A percentile compares a stretch with the other conserved stretches of the same genome.
These are phyloP conservation scores for Mobula birostris DNA, from an alignment of 2,113 vertebrate species.

Conservation along the genomic window DNA sequence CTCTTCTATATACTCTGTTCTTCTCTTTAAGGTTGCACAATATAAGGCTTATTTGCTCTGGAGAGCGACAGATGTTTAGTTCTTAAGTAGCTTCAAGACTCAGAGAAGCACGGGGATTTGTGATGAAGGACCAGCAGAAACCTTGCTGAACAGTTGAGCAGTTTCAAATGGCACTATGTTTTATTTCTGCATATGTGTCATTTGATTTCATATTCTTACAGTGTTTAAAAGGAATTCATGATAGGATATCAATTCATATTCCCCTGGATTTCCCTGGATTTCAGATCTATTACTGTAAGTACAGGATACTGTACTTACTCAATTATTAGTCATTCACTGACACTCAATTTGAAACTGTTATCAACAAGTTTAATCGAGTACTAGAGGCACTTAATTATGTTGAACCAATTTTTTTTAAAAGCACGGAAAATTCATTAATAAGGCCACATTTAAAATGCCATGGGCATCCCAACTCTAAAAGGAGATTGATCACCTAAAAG, in stretches of 20 bases:
- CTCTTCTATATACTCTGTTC: no score
- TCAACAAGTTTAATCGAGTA: neutral
- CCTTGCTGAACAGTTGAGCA: no score
- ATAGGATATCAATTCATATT: neutral
- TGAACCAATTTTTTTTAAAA: slow-evolving; percentile 1
- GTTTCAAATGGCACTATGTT: no score
- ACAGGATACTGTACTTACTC: neutral
- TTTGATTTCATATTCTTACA: neutral
- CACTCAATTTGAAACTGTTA: slow-evolving; percentile 16
- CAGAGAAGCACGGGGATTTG: no score
- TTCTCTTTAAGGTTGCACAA: no score
- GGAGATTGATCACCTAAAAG: neutral
- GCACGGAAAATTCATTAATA: neutral
- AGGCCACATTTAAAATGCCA: slow-evolving; percentile 1
- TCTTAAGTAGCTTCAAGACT: no score
- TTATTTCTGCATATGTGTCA: no score
- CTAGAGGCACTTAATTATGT: neutral
- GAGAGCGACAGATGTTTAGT: no score
- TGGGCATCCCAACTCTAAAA: neutral
- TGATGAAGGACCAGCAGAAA: no score
- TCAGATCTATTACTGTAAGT: neutral
- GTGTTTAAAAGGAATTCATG: neutral
- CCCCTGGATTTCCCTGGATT: neutral
- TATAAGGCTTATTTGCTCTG: no score
- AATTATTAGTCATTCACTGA: slow-evolving; percentile 15